Percentiles rank a stretch among this genome's conserved stretches.
Conservation (phyloP, 2,888 invertebrate species). For the Pristionchus mayeri region DNA sequence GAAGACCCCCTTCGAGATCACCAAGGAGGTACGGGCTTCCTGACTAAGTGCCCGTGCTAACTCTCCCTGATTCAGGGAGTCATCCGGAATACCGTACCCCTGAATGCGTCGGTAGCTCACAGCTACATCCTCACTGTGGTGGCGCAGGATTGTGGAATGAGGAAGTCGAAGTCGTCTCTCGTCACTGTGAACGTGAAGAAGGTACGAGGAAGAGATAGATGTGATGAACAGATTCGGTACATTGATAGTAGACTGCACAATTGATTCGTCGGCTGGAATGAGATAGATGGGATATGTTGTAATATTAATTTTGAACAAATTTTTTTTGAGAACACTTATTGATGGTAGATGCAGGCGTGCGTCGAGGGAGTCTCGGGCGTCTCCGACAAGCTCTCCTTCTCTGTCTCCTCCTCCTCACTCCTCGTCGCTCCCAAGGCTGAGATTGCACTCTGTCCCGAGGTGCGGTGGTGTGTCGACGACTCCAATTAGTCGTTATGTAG, state of each 20-base stretch:
- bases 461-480: background rate
- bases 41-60: background rate
- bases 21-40: constrained; percentile 59
- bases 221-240: too few relatives aligned
- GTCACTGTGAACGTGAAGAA: constrained; percentile 94
- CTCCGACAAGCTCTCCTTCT: constrained; percentile 89
- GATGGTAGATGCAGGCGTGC: constrained; percentile 44
- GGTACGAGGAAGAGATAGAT: too few relatives aligned
- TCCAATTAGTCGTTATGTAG: background rate
- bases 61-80: constrained; percentile 64
- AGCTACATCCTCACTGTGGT: constrained; percentile 96
- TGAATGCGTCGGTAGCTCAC: constrained; percentile 92
- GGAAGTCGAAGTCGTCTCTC: constrained; percentile 88
- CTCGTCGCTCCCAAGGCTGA: constrained; percentile 80
- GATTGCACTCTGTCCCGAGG: constrained; percentile 56
- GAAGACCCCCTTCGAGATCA: constrained; percentile 73
- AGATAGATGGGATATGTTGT: background rate
- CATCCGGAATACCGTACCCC: constrained; percentile 92
- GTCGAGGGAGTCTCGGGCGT: constrained; percentile 45
- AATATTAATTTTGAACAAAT: too few relatives aligned
- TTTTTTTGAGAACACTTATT: too few relatives aligned
- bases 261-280: too few relatives aligned
- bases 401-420: constrained; percentile 87
- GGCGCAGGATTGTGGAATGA: constrained; percentile 96
- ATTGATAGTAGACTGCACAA: too few relatives aligned